phyloP scores from a whole-genome alignment of 2,888 invertebrate genomes.

The Blera fallax region DNA sequence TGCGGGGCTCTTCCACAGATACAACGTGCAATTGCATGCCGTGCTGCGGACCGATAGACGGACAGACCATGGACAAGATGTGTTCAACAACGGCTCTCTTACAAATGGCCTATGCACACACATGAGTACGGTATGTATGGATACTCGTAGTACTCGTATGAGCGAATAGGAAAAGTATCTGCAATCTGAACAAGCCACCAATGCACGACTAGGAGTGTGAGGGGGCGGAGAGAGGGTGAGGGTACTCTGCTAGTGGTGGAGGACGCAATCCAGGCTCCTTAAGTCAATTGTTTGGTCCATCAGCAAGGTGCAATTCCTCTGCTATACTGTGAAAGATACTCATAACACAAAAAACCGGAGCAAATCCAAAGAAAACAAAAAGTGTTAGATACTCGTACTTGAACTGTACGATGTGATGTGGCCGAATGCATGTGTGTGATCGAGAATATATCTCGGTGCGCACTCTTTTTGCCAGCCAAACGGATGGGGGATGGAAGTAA shows the following conservation, averaged over 20 bases:
- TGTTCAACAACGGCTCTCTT: neutral
- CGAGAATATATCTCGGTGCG: neutral
- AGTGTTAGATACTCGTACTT: constrained; percentile 41
- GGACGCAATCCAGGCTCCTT: neutral
- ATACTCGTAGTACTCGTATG: constrained; percentile 35
- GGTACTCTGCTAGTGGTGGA: too few relatives aligned
- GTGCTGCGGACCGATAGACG: neutral
- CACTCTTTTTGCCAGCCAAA: neutral
- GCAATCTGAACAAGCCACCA: neutral
- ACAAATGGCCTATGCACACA: neutral
- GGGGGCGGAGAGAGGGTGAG: too few relatives aligned
- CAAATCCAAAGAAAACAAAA: constrained; percentile 52
- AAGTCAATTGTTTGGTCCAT: constrained; percentile 45
- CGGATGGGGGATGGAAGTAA: constrained; percentile 8
- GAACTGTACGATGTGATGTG: neutral
- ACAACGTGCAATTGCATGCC: neutral
- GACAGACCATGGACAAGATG: neutral
- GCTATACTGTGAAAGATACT: constrained; percentile 19
- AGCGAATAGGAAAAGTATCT: constrained; percentile 38
- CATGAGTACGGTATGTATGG: constrained; percentile 36
- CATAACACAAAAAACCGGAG: constrained; percentile 32
- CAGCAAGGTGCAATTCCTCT: constrained; percentile 42
- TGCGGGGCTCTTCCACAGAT: constrained; percentile 1
- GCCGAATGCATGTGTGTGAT: neutral
- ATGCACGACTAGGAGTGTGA: neutral